Evolutionary conservation across 2,113 vertebrate genomes (phyloP), one percentile per base, ranked within the genome.

Genomic region (Coryphaenoides rupestris): DNA sequence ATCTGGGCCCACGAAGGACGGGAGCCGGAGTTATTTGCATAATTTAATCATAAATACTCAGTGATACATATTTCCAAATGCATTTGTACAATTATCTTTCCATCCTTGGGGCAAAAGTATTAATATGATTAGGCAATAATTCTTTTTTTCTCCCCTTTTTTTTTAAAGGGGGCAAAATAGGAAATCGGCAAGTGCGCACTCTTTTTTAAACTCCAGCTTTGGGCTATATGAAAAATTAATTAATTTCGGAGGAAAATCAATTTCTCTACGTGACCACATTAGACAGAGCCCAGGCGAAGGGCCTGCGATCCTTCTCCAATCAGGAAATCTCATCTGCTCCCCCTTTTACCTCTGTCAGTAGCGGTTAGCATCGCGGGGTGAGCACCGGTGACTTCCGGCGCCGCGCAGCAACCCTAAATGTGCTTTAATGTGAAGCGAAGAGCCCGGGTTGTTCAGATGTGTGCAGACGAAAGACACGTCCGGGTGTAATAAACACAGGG

Each of bases 11-110:
- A 91, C 91, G 91, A 98, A 95, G 94, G 95, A 97, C 95, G 93
- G 93, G 93, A 96, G 94, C 92, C n/a, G 58, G 89, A 93, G 92
- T 95, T 94, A 99, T 99, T 99, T 99, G 97, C 97, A 99, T 99
- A 98, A 99, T 99, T 98, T 98, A 99, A 99, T 99, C 96, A 99
- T 98, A 99, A 99, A 99, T 99, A 98, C 97, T 98, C 96, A 98
- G 94, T 94, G 96, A 98, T 99, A 99, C 96, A 98, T 98, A 99
- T 98, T 99, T 99, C 96, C 95, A 97, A 98, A 98, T 98, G 96
- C 96, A 98, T 98, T 98, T 97, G 96, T 98, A 99, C 96, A 99
- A 99, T 99, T 98, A 98, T 99, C 96, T 98, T 98, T 95, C 95
- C 94, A 97, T 98, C 97, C 97, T 99, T 96, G 91, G 96, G 97